Conservation (phyloP, 2,888 invertebrate species). For the Melipona bicolor region DNA sequence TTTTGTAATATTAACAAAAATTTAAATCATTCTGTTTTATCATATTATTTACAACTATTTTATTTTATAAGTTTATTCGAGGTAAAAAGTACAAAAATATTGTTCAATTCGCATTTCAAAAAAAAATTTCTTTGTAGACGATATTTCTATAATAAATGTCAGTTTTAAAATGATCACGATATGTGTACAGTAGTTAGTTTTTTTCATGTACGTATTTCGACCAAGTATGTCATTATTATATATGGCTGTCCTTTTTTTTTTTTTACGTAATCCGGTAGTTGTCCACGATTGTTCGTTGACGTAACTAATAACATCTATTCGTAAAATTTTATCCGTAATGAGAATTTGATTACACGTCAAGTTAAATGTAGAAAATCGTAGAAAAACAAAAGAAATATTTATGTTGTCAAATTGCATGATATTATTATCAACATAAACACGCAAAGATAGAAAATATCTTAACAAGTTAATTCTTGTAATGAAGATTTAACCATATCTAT, state of each 20-base stretch:
- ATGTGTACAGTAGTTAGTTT: background rate
- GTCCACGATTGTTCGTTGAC: constrained; percentile 11
- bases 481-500: too few relatives aligned
- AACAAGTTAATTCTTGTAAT: background rate
- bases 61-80: too few relatives aligned
- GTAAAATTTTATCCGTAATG: background rate
- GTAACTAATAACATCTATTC: background rate
- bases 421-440: background rate
- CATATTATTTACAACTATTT: background rate
- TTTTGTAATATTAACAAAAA: too few relatives aligned
- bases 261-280: constrained; percentile 61
- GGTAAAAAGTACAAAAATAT: background rate
- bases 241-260: background rate
- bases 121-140: background rate
- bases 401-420: background rate
- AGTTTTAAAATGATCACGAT: background rate
- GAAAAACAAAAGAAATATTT: background rate
- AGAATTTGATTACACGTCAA: background rate
- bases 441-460: background rate
- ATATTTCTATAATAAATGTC: background rate
- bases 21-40: background rate
- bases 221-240: constrained; percentile 23
- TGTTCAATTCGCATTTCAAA: background rate
- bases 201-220: background rate
- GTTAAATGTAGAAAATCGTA: background rate